Evolutionary conservation across 1,140 invertebrate species (phyloP).

Genomic region (Panagrolaimus sp.): DNA sequence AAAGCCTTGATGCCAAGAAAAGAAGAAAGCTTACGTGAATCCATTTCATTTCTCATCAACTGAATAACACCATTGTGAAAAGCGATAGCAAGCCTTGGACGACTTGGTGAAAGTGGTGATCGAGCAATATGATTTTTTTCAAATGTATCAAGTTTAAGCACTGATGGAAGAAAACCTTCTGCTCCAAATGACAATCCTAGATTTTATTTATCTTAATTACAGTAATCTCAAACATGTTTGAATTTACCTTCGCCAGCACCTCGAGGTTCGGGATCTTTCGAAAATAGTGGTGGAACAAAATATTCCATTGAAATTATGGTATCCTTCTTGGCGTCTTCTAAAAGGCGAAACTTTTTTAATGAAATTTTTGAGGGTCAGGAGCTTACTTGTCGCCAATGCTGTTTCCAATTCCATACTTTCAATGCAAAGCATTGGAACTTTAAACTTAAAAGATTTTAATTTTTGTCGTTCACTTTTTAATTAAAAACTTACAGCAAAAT

Average conservation of each 20-base stretch:
- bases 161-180: conserved; percentile 60
- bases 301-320: conserved; percentile 48
- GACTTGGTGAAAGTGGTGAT: conserved; percentile 66
- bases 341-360: conserved; percentile 23
- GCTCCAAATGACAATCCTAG: neutral
- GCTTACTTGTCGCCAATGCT: conserved; percentile 28
- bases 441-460: conserved; percentile 56
- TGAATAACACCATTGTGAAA: conserved; percentile 79
- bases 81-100: conserved; percentile 75
- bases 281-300: conserved; percentile 33
- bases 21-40: conserved; percentile 67
- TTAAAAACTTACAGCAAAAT: conserved; percentile 61
- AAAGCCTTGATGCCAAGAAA: no score
- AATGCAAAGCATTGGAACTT: conserved; percentile 42
- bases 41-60: conserved; percentile 79
- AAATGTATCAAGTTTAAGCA: conserved; percentile 71
- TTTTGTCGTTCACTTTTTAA: neutral
- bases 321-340: conserved; percentile 45
- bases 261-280: neutral
- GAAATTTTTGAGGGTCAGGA: neutral
- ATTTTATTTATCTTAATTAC: neutral
- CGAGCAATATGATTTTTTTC: conserved; percentile 73
- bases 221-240: no score
- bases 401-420: conserved; percentile 50
- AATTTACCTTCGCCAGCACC: conserved; percentile 47